These are phyloP conservation scores for Enhydra lutris DNA, from an alignment of 2,113 vertebrate genomes.

Conservation along the genomic window DNA sequence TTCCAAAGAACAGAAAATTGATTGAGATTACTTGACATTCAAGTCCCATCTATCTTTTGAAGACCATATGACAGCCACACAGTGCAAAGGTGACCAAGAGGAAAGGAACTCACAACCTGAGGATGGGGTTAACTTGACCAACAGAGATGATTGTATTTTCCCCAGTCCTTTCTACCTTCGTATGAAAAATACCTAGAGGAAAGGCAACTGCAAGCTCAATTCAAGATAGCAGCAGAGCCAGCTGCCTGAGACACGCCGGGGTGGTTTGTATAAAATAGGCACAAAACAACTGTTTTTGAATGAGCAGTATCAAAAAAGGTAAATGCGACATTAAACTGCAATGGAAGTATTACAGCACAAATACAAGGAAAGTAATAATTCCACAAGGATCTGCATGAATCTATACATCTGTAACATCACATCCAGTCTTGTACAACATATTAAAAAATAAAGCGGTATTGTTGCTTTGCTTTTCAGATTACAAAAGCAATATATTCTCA, in stretches of 20 bases:
- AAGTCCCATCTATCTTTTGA: not conserved
- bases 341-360: not conserved
- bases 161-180: not conserved
- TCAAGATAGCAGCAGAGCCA: not conserved
- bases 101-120: not conserved
- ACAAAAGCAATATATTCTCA: not conserved
- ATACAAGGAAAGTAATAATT: not conserved
- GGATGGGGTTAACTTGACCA: not conserved
- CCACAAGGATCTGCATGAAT: not conserved
- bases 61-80: not conserved
- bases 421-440: not conserved
- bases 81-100: not conserved
- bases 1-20: not conserved
- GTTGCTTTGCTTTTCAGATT: not conserved
- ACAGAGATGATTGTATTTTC: not conserved
- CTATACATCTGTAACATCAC: not conserved
- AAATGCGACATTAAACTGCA: not conserved
- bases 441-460: not conserved
- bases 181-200: not conserved
- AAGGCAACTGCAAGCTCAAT: not conserved
- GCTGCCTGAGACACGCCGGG: not conserved
- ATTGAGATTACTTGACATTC: not conserved
- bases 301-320: not conserved
- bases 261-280: not conserved
- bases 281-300: not conserved